Evolutionary conservation across 2,797 vertebrate species (phyloP), one percentile per base, ranked within the genome.

Genomic region (Alauda arvensis): DNA sequence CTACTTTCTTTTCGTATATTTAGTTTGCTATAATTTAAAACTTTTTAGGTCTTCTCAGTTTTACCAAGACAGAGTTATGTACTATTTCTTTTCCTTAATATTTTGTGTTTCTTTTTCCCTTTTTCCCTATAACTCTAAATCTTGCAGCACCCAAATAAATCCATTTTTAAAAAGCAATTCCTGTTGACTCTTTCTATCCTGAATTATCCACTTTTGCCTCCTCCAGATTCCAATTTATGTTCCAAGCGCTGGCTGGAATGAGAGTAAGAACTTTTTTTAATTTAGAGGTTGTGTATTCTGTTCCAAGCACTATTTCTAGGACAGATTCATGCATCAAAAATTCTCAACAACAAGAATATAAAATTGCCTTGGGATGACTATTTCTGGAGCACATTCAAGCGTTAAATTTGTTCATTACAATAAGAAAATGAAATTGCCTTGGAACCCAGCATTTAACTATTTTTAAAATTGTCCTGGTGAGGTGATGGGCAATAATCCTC

Each of bases 321-420:
- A 59, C 78, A 91, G 85, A 94, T 59, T 90, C 81, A 89, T 77
- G 60, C 71, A 95, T 94, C 83, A 88, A 87, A 93, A 94, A 93
- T 83, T 94, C 85, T 86, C 79, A 87, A 82, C 51, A 92, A 88
- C 15, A 88, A 57, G 57, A 92, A 94, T 88, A 79, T 93, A 90
- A 94, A 95, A 94, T 94, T 95, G 63, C 76, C 75, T 93, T 83
- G 65, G 77, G 92, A 94, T 89, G 71, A 90, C 70, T 93, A 78
- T 88, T 92, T 94, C 90, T 93, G 61, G 51, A 67, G 20, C 51
- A 95, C 83, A 95, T 74, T 94, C 77, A 93, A 86, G 83, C 51
- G 5, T 95, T 95, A 94, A 91, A 94, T 91, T 95, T 94, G 83
- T 92, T 96, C 94, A 94, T 91, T 94, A 92, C 51, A 94, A 60